Base-by-base conservation (phyloP, 2,113 vertebrate species). In the Bothrops jararaca region DNA sequence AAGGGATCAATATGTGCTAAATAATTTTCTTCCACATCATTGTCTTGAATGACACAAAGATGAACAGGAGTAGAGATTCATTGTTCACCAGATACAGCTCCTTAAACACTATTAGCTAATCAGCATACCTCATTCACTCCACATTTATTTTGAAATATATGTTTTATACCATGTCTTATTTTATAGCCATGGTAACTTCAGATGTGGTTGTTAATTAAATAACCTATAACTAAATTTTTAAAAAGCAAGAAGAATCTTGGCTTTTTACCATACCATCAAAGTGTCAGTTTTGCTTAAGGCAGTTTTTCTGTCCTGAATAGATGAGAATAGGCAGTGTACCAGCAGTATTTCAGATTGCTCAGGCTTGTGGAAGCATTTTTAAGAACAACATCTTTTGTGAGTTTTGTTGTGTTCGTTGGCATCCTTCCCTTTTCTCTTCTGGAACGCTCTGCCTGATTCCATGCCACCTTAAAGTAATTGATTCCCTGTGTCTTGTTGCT, bases 261-360 rank as follows among this genome's bases (percentile, higher is more conserved):
- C 91, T n/a, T 92, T 90, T 42, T 2, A 60, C 88, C 86, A 34
- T 60, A 15, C 29, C 92, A 93, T 95, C 95, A 95, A 95, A 92
- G 57, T 7, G 93, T 91, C 91, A 93, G 92, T 92, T 95, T 95
- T 50, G 95, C 96, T 91, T 85, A 56, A 20, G 92, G 95, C 94
- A 34, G 74, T 29, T 69, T 93, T 94, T 94, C 74, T 80, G 94
- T 92, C 94, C 90, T 93, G 90, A 58, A 80, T 87, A 93, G 89
- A 94, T 15, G 60, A 86, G 89, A 50, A 54, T 45, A 91, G 64
- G 91, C 94, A 53, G 53, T n/a, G 50, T 50, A 39, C 18, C 88
- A 24, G 86, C 90, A 89, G 80, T 92, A 56, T 80, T 90, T 57
- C 54, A 20, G 42, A 64, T 92, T 85, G 93, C 92, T 6, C 64